A percentile compares a stretch with the other conserved stretches of the same genome.
Evolutionary conservation across 1,140 invertebrate genomes (phyloP).

Genomic region (Apocrypta bakeri): DNA sequence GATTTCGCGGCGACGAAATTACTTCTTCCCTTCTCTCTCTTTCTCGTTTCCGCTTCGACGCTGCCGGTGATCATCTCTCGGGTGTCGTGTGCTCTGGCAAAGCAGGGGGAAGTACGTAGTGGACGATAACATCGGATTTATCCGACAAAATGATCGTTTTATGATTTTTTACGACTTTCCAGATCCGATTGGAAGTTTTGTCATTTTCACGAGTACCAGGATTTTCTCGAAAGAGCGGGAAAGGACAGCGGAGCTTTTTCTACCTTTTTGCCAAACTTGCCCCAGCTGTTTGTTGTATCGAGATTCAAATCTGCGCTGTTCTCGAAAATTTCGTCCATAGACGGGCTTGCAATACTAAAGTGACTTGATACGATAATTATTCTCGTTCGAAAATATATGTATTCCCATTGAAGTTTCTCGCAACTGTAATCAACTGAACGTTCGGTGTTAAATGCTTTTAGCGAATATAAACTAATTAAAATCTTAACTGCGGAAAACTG

Average conservation of each 20-base stretch:
- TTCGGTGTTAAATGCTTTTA: conserved; percentile 1
- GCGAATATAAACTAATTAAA: conserved; percentile 29
- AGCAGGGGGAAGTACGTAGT: background rate
- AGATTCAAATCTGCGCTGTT: too few relatives aligned
- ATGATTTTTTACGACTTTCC: conserved; percentile 47
- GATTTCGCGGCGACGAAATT: conserved; percentile 53
- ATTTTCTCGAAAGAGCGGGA: conserved; percentile 1
- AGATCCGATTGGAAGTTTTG: conserved; percentile 20
- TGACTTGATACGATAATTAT: too few relatives aligned
- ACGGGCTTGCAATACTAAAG: too few relatives aligned
- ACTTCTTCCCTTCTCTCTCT: conserved; percentile 43
- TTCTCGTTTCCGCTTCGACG: conserved; percentile 1
- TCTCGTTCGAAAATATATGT: background rate
- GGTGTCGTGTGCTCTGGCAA: background rate
- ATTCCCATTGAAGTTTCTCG: too few relatives aligned
- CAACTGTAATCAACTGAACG: background rate
- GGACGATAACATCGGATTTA: conserved; percentile 36
- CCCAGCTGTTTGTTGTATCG: too few relatives aligned
- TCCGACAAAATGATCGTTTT: conserved; percentile 47
- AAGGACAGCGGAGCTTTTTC: too few relatives aligned
- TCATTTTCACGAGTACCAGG: conserved; percentile 13
- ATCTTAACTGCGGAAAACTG: conserved; percentile 15
- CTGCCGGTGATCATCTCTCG: conserved; percentile 9
- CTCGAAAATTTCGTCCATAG: too few relatives aligned
- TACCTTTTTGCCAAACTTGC: too few relatives aligned